Conservation (phyloP, 2,797 vertebrate genomes). For the Thripadectes ignobilis region DNA sequence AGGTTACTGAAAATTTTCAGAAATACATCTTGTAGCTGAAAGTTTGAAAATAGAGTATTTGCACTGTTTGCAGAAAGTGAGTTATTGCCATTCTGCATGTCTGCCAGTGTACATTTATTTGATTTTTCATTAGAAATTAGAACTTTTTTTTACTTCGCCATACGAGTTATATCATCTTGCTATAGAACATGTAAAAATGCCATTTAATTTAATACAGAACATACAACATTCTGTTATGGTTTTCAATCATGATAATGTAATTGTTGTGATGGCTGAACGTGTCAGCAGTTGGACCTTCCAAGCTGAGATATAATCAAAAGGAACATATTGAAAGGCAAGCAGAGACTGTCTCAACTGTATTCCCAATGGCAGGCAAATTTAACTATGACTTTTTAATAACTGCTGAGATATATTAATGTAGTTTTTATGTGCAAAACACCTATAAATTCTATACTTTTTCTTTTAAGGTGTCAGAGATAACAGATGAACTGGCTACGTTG, state of each 20-base stretch:
- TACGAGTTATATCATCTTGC: neutral
- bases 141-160: neutral
- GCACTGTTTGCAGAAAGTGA: neutral
- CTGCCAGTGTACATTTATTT: neutral
- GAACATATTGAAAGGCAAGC: neutral
- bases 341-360: neutral
- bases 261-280: neutral
- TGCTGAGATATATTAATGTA: neutral
- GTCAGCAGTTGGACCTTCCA: neutral
- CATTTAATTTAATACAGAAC: neutral
- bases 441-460: neutral
- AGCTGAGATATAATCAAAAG: neutral
- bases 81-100: neutral
- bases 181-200: neutral
- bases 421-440: neutral
- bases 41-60: neutral
- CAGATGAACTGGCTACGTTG: constrained; percentile 87
- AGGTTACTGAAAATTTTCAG: constrained; percentile 78
- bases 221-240: neutral
- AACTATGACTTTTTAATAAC: neutral
- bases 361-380: neutral
- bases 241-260: neutral
- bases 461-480: constrained; percentile 90
- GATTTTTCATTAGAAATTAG: neutral
- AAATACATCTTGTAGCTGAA: neutral